These are phyloP conservation scores for Chlamydotis undulata DNA, from an alignment of 2,113 vertebrate species.

Conservation along the genomic window DNA sequence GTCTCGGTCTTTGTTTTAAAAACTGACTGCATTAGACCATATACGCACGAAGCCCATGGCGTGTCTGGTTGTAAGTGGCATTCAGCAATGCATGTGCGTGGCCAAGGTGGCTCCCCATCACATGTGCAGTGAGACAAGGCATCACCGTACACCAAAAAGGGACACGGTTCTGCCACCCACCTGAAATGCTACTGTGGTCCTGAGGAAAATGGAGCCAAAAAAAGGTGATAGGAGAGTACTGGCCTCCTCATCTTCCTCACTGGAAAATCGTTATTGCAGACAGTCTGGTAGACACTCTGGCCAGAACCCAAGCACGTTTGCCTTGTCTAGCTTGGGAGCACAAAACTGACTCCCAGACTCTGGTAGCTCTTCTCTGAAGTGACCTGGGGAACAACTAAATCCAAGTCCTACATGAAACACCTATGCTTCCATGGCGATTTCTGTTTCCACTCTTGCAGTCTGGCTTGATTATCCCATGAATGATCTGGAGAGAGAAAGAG, in stretches of 20 bases:
- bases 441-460: neutral
- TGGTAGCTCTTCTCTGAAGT: neutral
- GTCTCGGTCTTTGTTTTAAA: neutral
- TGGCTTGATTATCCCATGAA: neutral
- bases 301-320: neutral
- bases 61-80: neutral
- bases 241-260: neutral
- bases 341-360: neutral
- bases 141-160: neutral
- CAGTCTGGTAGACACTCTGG: too few relatives aligned
- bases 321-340: neutral
- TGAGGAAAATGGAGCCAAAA: neutral
- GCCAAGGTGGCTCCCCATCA: neutral
- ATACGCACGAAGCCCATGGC: fast-evolving
- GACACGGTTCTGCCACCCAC: fast-evolving
- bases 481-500: neutral
- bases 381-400: neutral
- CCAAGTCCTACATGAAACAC: neutral
- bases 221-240: neutral
- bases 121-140: neutral
- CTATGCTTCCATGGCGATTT: neutral
- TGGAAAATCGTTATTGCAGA: neutral
- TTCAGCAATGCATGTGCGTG: neutral
- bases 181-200: neutral
- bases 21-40: neutral